Evolutionary conservation across 1,140 invertebrate genomes (phyloP).

Genomic region (Daktulosphaira vitifoliae): DNA sequence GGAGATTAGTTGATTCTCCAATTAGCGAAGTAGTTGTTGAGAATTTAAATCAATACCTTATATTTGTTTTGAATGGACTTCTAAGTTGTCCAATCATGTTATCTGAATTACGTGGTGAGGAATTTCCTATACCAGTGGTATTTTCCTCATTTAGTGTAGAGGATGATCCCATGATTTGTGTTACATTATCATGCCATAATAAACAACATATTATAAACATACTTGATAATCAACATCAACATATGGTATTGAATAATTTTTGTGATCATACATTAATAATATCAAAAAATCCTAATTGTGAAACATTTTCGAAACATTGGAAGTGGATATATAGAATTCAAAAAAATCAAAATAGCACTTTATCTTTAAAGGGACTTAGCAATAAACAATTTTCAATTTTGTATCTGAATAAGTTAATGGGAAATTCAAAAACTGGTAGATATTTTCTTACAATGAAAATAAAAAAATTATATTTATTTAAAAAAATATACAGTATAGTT

Average conservation of each 20-base stretch:
- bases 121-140: not conserved
- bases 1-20: not conserved
- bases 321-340: slow-evolving; percentile 8
- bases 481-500: no score
- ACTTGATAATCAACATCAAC: slow-evolving; percentile 51
- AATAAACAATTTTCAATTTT: no score
- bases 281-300: no score
- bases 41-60: slow-evolving; percentile 1
- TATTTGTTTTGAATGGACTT: not conserved
- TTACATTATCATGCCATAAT: slow-evolving; percentile 46
- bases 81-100: slow-evolving; percentile 5
- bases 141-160: not conserved
- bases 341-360: no score
- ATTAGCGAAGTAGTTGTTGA: not conserved
- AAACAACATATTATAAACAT: slow-evolving; percentile 51
- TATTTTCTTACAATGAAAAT: no score
- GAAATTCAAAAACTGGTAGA: no score
- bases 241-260: slow-evolving; percentile 48
- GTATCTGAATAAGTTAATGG: no score
- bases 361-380: no score
- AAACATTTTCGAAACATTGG: slow-evolving; percentile 23
- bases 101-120: not conserved
- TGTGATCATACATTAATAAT: slow-evolving; percentile 37
- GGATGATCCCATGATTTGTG: not conserved
- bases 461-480: no score